phyloP scores from a whole-genome alignment of 2,888 invertebrate genomes.

The Celastrina argiolus region DNA sequence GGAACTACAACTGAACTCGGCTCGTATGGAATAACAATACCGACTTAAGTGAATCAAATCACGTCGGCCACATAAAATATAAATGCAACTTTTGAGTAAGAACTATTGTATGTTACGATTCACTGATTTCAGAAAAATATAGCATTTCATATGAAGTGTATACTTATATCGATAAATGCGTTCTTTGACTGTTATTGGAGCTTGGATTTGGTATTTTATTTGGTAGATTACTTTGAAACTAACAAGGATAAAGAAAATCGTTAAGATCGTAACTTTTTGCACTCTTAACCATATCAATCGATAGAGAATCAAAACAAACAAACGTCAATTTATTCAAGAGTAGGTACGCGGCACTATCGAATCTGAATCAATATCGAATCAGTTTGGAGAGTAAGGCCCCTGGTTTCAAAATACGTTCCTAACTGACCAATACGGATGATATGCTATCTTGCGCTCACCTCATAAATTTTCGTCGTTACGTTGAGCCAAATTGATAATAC shows the following conservation, averaged over 20 bases:
- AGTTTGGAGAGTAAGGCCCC: too few relatives aligned
- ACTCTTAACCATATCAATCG: too few relatives aligned
- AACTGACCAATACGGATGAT: background rate
- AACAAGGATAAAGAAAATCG: too few relatives aligned
- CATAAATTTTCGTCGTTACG: background rate
- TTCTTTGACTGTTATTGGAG: too few relatives aligned
- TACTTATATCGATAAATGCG: too few relatives aligned
- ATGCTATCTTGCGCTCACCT: background rate
- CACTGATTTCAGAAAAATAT: slow-evolving; percentile 45
- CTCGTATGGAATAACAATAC: slow-evolving; percentile 29
- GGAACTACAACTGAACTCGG: slow-evolving; percentile 17
- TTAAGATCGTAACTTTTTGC: too few relatives aligned
- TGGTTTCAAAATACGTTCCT: background rate
- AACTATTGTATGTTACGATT: slow-evolving; percentile 53
- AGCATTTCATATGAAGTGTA: background rate
- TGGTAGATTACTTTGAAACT: too few relatives aligned
- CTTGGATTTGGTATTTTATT: too few relatives aligned
- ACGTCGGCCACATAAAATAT: slow-evolving; percentile 41
- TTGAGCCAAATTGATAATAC: background rate
- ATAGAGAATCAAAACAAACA: too few relatives aligned
- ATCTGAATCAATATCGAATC: too few relatives aligned
- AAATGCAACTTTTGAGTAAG: slow-evolving; percentile 48
- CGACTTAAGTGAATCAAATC: slow-evolving; percentile 35
- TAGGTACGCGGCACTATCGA: too few relatives aligned
- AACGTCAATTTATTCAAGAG: too few relatives aligned